These are phyloP conservation scores for Steinernema feltiae DNA, from an alignment of 1,140 invertebrate genomes.

Conservation along the genomic window DNA sequence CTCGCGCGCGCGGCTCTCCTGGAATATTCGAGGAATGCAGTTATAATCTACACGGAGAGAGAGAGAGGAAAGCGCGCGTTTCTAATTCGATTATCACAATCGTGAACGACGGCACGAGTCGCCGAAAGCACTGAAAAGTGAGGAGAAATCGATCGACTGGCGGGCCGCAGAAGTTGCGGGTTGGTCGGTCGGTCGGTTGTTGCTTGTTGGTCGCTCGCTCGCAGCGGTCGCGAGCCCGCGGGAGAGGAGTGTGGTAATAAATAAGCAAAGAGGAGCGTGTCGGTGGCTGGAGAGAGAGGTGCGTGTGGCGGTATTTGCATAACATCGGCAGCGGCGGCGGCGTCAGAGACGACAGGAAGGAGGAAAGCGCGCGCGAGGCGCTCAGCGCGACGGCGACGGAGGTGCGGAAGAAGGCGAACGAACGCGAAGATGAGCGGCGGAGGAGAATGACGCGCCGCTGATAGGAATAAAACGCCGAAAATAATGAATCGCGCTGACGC, in stretches of 20 bases:
- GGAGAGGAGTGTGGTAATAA: too few relatives aligned
- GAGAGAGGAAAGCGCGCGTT: too few relatives aligned
- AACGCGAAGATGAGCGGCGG: background rate
- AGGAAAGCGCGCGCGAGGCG: background rate
- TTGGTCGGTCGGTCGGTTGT: too few relatives aligned
- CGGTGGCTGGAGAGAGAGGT: background rate
- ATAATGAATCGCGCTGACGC: background rate
- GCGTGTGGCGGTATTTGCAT: background rate
- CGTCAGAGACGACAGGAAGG: background rate
- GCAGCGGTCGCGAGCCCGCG: too few relatives aligned
- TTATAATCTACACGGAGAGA: too few relatives aligned
- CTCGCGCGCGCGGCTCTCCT: too few relatives aligned
- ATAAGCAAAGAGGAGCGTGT: too few relatives aligned
- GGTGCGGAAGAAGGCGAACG: background rate
- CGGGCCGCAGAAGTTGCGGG: background rate
- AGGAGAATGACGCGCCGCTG: too few relatives aligned
- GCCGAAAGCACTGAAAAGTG: too few relatives aligned
- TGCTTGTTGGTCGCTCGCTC: background rate
- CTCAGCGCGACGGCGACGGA: background rate
- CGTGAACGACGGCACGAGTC: too few relatives aligned
- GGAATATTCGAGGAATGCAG: too few relatives aligned
- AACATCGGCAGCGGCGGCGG: background rate
- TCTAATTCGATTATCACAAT: too few relatives aligned
- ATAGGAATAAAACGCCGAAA: conserved; percentile 4
- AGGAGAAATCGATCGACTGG: background rate